phyloP scores from a whole-genome alignment of 2,113 vertebrate genomes.

The Sterna hirundo region DNA sequence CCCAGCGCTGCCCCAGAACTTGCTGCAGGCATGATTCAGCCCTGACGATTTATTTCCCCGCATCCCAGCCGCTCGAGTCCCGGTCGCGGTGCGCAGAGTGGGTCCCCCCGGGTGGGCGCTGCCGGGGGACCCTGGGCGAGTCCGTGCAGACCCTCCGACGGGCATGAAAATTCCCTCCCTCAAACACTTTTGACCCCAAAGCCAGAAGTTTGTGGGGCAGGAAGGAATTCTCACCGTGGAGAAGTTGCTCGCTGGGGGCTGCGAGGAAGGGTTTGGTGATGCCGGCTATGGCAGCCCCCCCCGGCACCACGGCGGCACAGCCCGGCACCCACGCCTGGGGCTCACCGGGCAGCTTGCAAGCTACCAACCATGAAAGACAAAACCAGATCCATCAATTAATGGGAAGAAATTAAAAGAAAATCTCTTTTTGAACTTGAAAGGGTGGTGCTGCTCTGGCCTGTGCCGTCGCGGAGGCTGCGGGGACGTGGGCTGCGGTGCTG shows the following conservation, averaged over 20 bases:
- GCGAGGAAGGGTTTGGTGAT: accelerated
- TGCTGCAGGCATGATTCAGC: neutral
- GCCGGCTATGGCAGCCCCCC: neutral
- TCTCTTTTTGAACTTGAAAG: neutral
- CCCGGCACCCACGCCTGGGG: accelerated
- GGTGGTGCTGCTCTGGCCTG: neutral
- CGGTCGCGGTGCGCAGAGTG: accelerated
- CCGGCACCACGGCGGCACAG: neutral
- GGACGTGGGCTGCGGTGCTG: neutral
- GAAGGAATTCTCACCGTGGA: neutral
- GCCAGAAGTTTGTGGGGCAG: neutral
- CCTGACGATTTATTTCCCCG: neutral
- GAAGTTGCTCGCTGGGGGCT: neutral
- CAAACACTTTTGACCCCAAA: neutral
- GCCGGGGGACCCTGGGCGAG: accelerated
- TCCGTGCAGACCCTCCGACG: no score
- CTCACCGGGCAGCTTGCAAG: neutral
- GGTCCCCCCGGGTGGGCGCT: neutral
- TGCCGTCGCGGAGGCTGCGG: accelerated
- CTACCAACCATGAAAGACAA: neutral
- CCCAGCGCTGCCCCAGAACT: accelerated
- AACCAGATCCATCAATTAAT: neutral
- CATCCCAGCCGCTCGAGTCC: accelerated
- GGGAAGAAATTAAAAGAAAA: neutral
- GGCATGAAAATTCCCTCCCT: neutral